These are phyloP conservation scores for Tetropium fuscum DNA, from an alignment of 2,888 invertebrate species.

Conservation along the genomic window DNA sequence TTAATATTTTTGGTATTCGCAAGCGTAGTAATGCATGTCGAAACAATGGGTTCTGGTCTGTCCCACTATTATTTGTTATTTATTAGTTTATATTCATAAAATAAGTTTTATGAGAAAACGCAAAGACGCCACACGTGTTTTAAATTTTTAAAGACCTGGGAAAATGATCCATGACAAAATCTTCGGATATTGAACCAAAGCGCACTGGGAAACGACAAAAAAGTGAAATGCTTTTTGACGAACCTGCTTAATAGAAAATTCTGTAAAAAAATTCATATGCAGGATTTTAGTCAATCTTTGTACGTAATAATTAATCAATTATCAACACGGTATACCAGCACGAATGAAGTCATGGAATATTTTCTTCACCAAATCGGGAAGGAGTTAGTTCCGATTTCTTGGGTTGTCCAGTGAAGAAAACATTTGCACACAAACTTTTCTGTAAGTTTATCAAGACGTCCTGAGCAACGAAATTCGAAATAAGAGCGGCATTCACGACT, in stretches of 20 bases:
- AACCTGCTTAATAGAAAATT: conserved; percentile 1
- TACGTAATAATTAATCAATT: neutral
- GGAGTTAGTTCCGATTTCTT: too few relatives aligned
- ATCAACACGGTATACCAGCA: neutral
- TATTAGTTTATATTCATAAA: too few relatives aligned
- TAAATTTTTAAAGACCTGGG: too few relatives aligned
- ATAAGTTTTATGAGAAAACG: too few relatives aligned
- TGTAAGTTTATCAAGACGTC: neutral
- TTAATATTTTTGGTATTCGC: too few relatives aligned
- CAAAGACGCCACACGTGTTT: too few relatives aligned
- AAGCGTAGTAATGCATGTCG: too few relatives aligned
- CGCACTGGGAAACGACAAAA: too few relatives aligned
- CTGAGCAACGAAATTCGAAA: conserved; percentile 1
- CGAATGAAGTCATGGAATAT: neutral
- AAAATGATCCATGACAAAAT: too few relatives aligned
- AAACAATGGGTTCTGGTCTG: too few relatives aligned
- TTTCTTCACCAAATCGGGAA: neutral
- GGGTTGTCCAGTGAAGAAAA: neutral
- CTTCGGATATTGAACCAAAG: too few relatives aligned
- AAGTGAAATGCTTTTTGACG: neutral
- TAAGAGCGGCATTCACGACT: conserved; percentile 3
- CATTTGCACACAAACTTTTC: neutral
- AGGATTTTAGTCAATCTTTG: conserved; percentile 1
- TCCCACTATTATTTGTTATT: too few relatives aligned
- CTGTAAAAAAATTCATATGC: conserved; percentile 1